Percentiles rank a stretch among this genome's conserved stretches.
phyloP scores from a whole-genome alignment of 1,140 invertebrate species.

The Drosophila lacertosa region DNA sequence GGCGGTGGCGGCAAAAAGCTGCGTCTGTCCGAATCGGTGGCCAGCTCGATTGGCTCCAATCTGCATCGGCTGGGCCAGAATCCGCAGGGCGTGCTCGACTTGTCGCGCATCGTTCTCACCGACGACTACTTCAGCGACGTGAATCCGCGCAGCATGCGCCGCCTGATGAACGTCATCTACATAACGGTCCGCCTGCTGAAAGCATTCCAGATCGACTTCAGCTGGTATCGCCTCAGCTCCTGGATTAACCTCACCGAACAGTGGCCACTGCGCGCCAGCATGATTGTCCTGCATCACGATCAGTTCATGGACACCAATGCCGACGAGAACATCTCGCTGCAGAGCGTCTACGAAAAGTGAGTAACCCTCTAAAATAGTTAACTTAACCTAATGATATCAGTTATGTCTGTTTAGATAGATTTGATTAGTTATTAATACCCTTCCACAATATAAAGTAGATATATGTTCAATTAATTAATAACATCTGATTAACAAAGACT shows the following conservation, averaged over 20 bases:
- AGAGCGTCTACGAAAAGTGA: constrained; percentile 96
- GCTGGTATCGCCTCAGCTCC: constrained; percentile 98
- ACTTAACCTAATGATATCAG: too few species aligned
- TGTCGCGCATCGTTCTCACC: constrained; percentile 94
- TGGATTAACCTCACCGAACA: constrained; percentile 99
- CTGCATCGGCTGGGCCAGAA: constrained; percentile 89
- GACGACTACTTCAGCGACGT: constrained; percentile 99
- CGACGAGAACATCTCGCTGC: constrained; percentile 93
- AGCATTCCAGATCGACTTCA: constrained; percentile 99
- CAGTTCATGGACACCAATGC: constrained; percentile 93
- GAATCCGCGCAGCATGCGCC: constrained; percentile 97
- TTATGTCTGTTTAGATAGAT: too few species aligned
- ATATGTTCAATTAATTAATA: too few species aligned
- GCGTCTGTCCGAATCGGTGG: constrained; percentile 93
- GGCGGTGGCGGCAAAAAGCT: constrained; percentile 87
- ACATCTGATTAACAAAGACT: too few species aligned
- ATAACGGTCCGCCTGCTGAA: constrained; percentile 97
- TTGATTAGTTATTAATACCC: too few species aligned
- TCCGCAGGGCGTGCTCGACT: constrained; percentile 87
- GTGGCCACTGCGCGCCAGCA: constrained; percentile 98
- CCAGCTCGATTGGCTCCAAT: constrained; percentile 94
- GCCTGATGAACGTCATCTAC: constrained; percentile 98
- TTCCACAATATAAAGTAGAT: too few species aligned
- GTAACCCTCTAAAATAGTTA: too few species aligned
- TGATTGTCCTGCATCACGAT: constrained; percentile 98